phyloP scores from a whole-genome alignment of 2,888 invertebrate species.

The Andrena hattorfiana region DNA sequence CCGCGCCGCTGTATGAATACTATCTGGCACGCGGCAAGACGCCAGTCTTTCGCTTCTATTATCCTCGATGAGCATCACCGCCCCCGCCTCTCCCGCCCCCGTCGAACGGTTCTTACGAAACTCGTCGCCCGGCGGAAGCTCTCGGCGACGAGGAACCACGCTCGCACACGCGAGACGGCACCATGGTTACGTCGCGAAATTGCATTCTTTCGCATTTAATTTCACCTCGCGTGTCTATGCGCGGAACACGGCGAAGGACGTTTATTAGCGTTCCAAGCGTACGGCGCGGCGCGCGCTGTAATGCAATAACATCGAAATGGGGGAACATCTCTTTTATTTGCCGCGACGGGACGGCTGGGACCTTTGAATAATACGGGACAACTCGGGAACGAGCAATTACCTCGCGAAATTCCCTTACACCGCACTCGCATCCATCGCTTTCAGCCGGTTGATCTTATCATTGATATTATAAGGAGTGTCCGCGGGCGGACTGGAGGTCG shows the following conservation, averaged over 20 bases:
- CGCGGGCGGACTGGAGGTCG: background rate
- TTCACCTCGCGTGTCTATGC: slow-evolving; percentile 9
- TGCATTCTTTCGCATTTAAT: slow-evolving; percentile 43
- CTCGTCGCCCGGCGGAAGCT: background rate
- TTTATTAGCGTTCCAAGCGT: slow-evolving; percentile 29
- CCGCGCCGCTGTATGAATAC: background rate
- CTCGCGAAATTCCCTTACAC: slow-evolving; percentile 37
- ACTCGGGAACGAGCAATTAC: slow-evolving; percentile 39
- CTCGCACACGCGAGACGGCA: background rate
- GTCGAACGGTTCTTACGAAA: background rate
- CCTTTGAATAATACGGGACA: slow-evolving; percentile 32
- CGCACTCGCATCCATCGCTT: slow-evolving; percentile 48
- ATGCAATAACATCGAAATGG: background rate
- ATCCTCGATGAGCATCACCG: background rate
- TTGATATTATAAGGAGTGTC: slow-evolving; percentile 41
- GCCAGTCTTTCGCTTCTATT: background rate
- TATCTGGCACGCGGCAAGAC: background rate
- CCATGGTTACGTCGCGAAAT: slow-evolving; percentile 29
- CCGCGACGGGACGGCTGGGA: background rate
- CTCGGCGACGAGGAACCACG: background rate
- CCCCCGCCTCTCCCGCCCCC: too few relatives aligned
- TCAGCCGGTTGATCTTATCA: slow-evolving; percentile 43
- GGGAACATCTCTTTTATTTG: slow-evolving; percentile 25
- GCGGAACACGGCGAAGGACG: slow-evolving; percentile 2
- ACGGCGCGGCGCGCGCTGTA: background rate